Conservation (phyloP, 92 coral and sea anemone genomes). For the Parazoanthus darwini region DNA sequence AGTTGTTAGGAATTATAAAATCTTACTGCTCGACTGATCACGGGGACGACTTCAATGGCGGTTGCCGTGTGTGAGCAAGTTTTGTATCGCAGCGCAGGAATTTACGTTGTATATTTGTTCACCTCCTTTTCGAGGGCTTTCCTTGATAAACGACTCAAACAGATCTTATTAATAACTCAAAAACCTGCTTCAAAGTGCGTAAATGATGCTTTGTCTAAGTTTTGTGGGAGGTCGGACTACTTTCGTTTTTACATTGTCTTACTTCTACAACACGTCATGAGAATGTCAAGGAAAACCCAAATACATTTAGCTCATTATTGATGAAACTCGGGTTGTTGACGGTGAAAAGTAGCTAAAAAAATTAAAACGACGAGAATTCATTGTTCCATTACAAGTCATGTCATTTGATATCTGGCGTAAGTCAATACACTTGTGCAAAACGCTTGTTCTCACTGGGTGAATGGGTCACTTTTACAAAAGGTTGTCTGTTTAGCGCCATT, state of each 20-base stretch:
- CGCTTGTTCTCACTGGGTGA: conserved; percentile 49
- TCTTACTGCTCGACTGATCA: neutral
- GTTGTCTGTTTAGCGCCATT: conserved; percentile 42
- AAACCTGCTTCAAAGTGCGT: conserved; percentile 21
- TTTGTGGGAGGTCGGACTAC: conserved; percentile 24
- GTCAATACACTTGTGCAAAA: conserved; percentile 57
- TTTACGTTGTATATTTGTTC: conserved; percentile 19
- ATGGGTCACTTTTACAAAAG: conserved; percentile 41
- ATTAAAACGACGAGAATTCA: conserved; percentile 46
- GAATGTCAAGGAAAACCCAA: conserved; percentile 30
- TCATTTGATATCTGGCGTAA: conserved; percentile 49
- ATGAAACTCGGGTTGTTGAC: conserved; percentile 54
- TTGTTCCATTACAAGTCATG: conserved; percentile 48
- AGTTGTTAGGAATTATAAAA: neutral
- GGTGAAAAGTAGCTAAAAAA: conserved; percentile 58
- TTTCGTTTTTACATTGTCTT: neutral
- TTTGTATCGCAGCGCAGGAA: conserved; percentile 38
- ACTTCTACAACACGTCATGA: conserved; percentile 22
- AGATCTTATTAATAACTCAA: conserved; percentile 35
- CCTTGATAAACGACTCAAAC: conserved; percentile 33
- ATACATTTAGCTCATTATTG: conserved; percentile 39
- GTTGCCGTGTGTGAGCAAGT: neutral
- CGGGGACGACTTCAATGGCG: neutral
- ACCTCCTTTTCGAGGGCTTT: conserved; percentile 29
- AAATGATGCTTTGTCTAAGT: conserved; percentile 21